Evolutionary conservation across 2,113 vertebrate species (phyloP).

Genomic region (Elephantulus edwardii): DNA sequence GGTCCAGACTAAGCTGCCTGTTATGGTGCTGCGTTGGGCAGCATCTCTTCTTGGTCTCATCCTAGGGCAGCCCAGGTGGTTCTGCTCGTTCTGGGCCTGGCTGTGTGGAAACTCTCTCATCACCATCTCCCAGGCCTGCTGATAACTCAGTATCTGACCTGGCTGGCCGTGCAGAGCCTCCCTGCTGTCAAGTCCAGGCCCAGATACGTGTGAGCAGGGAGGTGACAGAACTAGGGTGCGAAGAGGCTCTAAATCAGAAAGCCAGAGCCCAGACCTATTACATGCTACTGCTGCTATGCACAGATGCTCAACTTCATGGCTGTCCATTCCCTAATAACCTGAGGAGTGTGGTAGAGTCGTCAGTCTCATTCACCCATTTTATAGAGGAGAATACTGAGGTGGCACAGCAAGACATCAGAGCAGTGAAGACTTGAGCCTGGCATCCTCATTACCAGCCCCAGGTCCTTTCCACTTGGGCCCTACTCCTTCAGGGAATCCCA

Average conservation of each 20-base stretch:
- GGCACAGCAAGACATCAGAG: not conserved
- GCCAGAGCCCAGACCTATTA: not conserved
- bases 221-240: conserved; percentile 35
- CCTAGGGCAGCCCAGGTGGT: not conserved
- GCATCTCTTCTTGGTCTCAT: not conserved
- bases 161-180: not conserved
- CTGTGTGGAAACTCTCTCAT: rapidly evolving
- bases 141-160: not conserved
- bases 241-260: not conserved
- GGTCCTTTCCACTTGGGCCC: not conserved
- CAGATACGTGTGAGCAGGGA: not conserved
- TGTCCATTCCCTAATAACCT: not conserved
- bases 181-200: not conserved
- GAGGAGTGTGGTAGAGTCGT: not conserved
- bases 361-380: not conserved
- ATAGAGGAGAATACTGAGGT: not conserved
- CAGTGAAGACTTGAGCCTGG: not conserved
- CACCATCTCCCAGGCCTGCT: not conserved
- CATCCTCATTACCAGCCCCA: not conserved
- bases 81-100: not conserved
- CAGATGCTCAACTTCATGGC: rapidly evolving
- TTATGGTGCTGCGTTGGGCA: too few relatives aligned
- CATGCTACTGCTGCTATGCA: not conserved
- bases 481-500: not conserved
- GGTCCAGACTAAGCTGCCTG: not conserved